Evolutionary conservation across 2,113 vertebrate genomes (phyloP), one percentile per base, ranked within the genome.

Genomic region (Coregonus clupeaformis): DNA sequence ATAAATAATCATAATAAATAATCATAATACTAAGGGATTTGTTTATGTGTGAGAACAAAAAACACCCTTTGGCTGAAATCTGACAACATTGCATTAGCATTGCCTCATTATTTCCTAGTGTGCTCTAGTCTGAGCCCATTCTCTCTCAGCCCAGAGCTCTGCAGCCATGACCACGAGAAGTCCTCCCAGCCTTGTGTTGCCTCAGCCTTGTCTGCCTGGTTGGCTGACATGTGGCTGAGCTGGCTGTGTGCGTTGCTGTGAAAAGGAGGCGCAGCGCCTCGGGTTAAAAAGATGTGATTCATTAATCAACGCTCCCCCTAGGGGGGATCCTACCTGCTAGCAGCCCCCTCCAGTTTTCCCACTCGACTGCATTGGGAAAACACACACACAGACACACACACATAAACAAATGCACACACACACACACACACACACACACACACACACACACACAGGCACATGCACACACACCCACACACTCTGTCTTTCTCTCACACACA

Each of bases 251-350:
- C 77, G 69, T 77, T 73, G 32, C 80, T 84, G 87, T 81, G 80
- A 87, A 86, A 90, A 70, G 69, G 7, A 67, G 13, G 72, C 84
- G 85, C 77, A 83, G 81, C 66, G 81, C 83, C 86, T 75, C 75
- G 80, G 86, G 85, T 91, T 84, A 88, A 80, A 86, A 82, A 86
- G 82, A 87, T 85, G 84, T 78, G 86, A 91, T 90, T 92, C 89
- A 93, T 92, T 92, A 90, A 91, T 91, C 88, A 91, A 83, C 84
- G 47, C 81, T 74, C 76, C 80, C 87, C 68, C 67, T 79, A 20
- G 76, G 81, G 85, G 85, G 83, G 72, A 77, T 67, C 75, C 77
- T 80, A 81, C 77, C 84, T 84, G 81, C 78, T 80, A 73, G 76
- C 82, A 73, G 73, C 30, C 36, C 67, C 24, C 30, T 13, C 64